These are phyloP conservation scores for Metalampra italica DNA, from an alignment of 2,888 invertebrate species.

Conservation along the genomic window DNA sequence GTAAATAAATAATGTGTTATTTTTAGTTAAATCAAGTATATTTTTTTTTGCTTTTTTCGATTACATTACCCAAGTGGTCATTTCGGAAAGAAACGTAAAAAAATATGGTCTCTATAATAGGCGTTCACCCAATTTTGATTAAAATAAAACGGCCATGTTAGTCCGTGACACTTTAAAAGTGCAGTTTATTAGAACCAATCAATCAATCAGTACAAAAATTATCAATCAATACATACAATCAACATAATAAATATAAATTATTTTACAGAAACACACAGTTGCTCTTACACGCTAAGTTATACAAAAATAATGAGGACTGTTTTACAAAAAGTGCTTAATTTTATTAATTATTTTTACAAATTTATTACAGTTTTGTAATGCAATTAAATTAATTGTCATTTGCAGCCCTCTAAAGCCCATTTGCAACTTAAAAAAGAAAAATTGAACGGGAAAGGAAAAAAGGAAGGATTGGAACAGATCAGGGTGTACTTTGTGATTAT, in stretches of 20 bases:
- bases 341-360: neutral
- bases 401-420: conserved; percentile 11
- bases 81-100: too few relatives aligned
- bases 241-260: conserved; percentile 49
- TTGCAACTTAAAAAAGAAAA: conserved; percentile 1
- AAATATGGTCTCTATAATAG: too few relatives aligned
- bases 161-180: conserved; percentile 68
- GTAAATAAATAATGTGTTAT: too few relatives aligned
- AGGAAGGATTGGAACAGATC: too few relatives aligned
- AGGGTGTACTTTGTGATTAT: too few relatives aligned
- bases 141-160: conserved; percentile 20
- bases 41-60: too few relatives aligned
- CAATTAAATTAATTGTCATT: conserved; percentile 5
- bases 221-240: conserved; percentile 34
- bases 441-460: neutral
- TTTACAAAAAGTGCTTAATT: neutral
- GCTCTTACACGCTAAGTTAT: conserved; percentile 23
- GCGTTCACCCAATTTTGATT: neutral
- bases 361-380: neutral
- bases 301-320: conserved; percentile 13
- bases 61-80: too few relatives aligned
- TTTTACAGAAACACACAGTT: conserved; percentile 37
- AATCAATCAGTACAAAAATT: conserved; percentile 61
- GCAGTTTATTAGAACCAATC: conserved; percentile 57
- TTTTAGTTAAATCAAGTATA: too few relatives aligned